These are phyloP conservation scores for Ptyas mucosa DNA, from an alignment of 2,113 vertebrate species.

Conservation along the genomic window DNA sequence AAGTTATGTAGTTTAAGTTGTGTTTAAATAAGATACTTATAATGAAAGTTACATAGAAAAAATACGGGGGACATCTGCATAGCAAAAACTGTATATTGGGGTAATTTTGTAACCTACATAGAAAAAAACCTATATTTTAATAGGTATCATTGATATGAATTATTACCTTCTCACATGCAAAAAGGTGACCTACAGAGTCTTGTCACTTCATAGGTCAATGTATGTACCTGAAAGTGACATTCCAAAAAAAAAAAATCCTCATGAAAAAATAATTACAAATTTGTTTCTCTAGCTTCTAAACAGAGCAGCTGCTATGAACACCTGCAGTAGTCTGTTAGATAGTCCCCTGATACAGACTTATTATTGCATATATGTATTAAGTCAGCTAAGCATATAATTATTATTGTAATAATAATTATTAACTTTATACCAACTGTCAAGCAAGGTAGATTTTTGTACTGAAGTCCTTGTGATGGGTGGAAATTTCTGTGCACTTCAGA, in stretches of 20 bases:
- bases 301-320: background rate
- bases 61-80: background rate
- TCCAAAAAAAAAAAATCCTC: background rate
- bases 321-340: background rate
- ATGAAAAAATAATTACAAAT: background rate
- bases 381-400: background rate
- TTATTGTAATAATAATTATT: constrained; percentile 4
- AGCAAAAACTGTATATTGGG: background rate
- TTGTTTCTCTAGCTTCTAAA: background rate
- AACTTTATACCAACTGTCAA: constrained; percentile 6
- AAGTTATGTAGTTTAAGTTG: background rate
- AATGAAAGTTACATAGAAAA: background rate
- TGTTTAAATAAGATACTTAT: background rate
- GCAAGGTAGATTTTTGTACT: background rate
- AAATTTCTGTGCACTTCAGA: background rate
- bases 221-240: background rate
- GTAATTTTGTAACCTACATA: background rate
- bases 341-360: background rate
- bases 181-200: background rate
- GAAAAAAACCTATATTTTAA: background rate
- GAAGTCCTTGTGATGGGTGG: background rate
- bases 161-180: background rate
- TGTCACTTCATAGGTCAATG: background rate
- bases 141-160: background rate
- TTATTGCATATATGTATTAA: background rate